Conservation (phyloP, 2,113 vertebrate species). For the Astur gentilis region DNA sequence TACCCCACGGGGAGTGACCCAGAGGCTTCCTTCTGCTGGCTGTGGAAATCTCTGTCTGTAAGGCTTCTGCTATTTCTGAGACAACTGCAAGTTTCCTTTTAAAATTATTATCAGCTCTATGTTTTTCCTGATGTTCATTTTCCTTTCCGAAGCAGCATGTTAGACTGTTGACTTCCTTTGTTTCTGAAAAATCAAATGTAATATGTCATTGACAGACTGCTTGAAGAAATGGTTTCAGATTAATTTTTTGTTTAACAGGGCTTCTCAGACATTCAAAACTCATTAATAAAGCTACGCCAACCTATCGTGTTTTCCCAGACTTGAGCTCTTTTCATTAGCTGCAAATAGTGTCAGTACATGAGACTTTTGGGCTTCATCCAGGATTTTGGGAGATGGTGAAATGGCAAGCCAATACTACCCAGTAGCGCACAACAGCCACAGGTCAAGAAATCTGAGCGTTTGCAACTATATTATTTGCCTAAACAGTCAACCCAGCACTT, state of each 20-base stretch:
- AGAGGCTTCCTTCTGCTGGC: background rate
- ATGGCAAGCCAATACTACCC: background rate
- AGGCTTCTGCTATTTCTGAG: background rate
- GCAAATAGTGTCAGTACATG: background rate
- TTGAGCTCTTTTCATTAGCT: background rate
- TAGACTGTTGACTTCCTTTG: background rate
- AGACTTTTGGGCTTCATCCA: background rate
- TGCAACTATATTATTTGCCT: background rate
- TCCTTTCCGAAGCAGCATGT: background rate
- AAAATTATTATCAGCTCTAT: background rate
- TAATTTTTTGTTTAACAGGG: background rate
- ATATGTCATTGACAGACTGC: background rate
- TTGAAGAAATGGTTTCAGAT: background rate
- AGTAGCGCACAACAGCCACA: background rate
- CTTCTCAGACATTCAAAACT: background rate
- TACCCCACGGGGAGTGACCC: background rate
- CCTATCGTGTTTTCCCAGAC: background rate
- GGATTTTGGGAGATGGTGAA: background rate
- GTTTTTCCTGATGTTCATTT: background rate
- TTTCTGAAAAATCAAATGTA: background rate
- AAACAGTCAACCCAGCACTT: background rate
- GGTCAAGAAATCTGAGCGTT: background rate
- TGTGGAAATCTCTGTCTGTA: background rate
- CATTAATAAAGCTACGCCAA: background rate
- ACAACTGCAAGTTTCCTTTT: background rate